Evolutionary conservation across 2,888 invertebrate genomes (phyloP).

Genomic region (Bibio marci): DNA sequence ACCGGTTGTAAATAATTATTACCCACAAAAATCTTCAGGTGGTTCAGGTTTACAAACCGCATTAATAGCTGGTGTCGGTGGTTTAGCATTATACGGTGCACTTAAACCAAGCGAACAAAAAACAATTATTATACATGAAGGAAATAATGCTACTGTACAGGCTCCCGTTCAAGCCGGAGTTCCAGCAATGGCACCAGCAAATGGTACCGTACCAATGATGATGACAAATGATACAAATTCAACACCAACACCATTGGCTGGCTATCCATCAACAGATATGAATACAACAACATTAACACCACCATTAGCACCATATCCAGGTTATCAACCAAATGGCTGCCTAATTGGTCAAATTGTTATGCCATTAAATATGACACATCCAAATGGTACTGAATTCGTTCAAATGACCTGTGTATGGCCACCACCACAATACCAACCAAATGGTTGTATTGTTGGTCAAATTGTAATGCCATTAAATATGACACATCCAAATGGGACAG

Average conservation of each 20-base stretch:
- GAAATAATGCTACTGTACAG: background rate
- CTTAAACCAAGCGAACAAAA: conserved; percentile 2
- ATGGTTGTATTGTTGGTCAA: background rate
- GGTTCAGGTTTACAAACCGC: conserved; percentile 2
- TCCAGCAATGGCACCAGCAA: conserved; percentile 17
- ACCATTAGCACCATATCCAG: background rate
- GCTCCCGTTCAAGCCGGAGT: background rate
- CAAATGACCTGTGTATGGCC: background rate
- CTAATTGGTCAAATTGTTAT: background rate
- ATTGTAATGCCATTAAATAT: background rate
- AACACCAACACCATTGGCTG: background rate
- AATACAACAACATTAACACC: background rate
- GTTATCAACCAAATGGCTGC: background rate
- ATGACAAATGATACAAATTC: background rate
- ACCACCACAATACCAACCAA: background rate
- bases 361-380: background rate
- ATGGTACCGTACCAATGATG: conserved; percentile 7
- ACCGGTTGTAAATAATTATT: background rate
- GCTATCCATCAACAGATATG: too few relatives aligned
- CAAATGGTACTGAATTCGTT: background rate
- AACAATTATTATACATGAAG: conserved; percentile 1
- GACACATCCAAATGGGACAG: background rate
- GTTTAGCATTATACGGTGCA: conserved; percentile 3
- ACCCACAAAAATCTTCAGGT: background rate
- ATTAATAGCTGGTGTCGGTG: conserved; percentile 3